These are phyloP conservation scores for Trididemnum nubilum DNA, from an alignment of 23 tunicate genomes.

Conservation along the genomic window DNA sequence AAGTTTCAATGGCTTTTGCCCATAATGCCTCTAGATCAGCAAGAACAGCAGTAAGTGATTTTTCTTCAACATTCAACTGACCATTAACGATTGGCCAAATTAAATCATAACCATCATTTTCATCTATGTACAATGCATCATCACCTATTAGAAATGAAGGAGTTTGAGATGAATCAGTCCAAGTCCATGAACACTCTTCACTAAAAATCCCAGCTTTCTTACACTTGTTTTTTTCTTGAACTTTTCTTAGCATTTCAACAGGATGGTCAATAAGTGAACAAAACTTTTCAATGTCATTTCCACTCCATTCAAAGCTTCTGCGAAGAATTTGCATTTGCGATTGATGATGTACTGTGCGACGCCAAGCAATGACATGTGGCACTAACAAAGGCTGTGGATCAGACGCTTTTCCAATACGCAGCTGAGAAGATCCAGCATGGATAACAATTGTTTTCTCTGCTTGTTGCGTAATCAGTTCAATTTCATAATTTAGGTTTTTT, in stretches of 20 bases:
- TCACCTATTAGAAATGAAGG: conserved; percentile 69
- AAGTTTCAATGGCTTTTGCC: conserved; percentile 64
- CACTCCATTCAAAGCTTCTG: background rate
- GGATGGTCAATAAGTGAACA: background rate
- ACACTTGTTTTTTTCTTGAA: conserved; percentile 35
- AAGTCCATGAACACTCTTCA: conserved; percentile 77
- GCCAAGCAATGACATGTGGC: conserved; percentile 91
- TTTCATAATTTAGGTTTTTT: too few species aligned
- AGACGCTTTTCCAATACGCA: conserved; percentile 78
- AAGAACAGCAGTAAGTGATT: conserved; percentile 60
- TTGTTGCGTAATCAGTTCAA: conserved; percentile 47
- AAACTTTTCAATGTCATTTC: background rate
- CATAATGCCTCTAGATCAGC: conserved; percentile 57
- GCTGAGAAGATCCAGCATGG: conserved; percentile 83
- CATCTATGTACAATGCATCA: conserved; percentile 85
- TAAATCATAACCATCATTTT: conserved; percentile 74
- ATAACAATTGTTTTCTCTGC: conserved; percentile 68
- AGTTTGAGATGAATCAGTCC: conserved; percentile 67
- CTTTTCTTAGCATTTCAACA: background rate
- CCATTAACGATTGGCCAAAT: conserved; percentile 83
- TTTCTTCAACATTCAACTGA: conserved; percentile 47
- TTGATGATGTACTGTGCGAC: conserved; percentile 44
- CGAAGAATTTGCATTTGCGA: conserved; percentile 34
- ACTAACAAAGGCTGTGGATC: conserved; percentile 64
- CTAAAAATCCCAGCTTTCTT: conserved; percentile 50